These are phyloP conservation scores for Saguinus midas DNA, from an alignment of 2,113 vertebrate species.

Conservation along the genomic window DNA sequence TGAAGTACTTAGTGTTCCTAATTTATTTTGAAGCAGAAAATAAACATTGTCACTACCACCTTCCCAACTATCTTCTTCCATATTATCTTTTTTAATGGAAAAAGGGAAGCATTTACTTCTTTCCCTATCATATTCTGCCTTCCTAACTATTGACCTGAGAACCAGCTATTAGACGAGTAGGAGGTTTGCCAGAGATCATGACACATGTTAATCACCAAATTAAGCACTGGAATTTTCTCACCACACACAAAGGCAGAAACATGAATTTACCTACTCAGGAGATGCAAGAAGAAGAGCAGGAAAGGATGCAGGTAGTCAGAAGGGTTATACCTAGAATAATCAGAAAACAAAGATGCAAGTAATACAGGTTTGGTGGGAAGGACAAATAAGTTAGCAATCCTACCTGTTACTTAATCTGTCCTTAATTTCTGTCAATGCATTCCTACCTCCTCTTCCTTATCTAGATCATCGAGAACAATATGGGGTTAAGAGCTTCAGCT, in stretches of 20 bases:
- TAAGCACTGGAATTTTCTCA: not conserved
- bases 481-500: not conserved
- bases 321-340: not conserved
- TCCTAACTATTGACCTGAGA: constrained; percentile 9
- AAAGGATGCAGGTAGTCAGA: not conserved
- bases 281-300: not conserved
- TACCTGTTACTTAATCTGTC: not conserved
- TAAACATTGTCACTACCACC: not conserved
- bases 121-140: not conserved
- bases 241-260: not conserved
- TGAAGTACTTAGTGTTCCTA: not conserved
- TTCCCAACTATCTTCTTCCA: not conserved
- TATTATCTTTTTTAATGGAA: not conserved
- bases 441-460: not conserved
- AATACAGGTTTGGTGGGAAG: not conserved
- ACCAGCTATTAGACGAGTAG: not conserved
- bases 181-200: not conserved
- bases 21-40: constrained; percentile 32
- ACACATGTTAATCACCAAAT: not conserved
- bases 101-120: not conserved
- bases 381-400: not conserved
- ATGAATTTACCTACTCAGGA: not conserved
- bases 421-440: not conserved
- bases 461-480: not conserved
- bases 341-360: not conserved